Base-by-base conservation (phyloP, 2,797 vertebrate genomes). In the Chrysocyon brachyurus region DNA sequence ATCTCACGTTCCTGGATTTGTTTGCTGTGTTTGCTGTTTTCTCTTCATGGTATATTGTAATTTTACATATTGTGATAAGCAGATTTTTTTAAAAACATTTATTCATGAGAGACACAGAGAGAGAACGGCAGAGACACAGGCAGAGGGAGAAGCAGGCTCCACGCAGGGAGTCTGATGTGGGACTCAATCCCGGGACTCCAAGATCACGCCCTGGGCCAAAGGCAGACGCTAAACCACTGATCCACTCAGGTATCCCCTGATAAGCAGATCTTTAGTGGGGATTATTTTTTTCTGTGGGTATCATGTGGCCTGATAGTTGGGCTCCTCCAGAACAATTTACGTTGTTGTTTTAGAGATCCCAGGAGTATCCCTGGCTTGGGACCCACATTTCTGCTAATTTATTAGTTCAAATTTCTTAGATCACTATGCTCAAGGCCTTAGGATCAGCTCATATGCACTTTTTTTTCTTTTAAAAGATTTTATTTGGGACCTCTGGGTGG, bases 11-110 rank as follows among this genome's bases (percentile, higher is more conserved):
- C 78, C 83, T 86, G 17, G 70, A 73, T 36, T 79, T 66, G 2
- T 66, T 95, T 89, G 16, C 73, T 92, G 33, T 95, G 61, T 46
- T 72, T 95, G 9, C 36, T 86, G 4, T 91, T 95, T 95, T 66
- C 12, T 86, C 33, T 56, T 95, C 26, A 17, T 52, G 16, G 7
- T 68, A 22, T 68, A 77, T 75, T 89, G 12, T 87, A 70, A 57
- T 52, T 79, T 92, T 91, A 33, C 36, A 72, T 89, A 85, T 94
- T 93, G 59, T 56, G 91, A 31, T 26, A 73, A 61, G n/a, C 4
- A 91, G 12, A 26, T 75, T 19, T 75, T 89, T 46, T 46, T 46
- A 6, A 5, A 46, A 46, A 46, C 40, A 8, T 46, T 46, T 46
- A 46, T 46, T 46, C 40, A 46, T 8, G 40, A 46, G 40, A 46